Base-by-base conservation (phyloP, 2,797 vertebrate genomes). In the Scyliorhinus canicula region DNA sequence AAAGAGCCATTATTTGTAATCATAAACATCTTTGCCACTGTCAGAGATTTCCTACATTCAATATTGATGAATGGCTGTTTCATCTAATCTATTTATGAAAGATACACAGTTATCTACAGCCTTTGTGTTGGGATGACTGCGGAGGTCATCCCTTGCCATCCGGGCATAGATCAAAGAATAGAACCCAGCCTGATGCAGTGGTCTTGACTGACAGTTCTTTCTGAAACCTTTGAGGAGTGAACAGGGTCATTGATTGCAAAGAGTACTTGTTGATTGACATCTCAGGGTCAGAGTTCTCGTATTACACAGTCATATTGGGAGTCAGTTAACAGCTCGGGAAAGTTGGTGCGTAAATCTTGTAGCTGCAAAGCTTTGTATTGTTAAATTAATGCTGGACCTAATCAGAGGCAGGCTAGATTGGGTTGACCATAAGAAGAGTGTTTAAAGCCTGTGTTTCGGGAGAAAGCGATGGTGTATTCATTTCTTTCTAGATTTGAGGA, bases 161-260 rank as follows among this genome's bases (percentile, higher is more conserved):
- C 24, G 21, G n/a, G 60, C 57, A 44, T 21, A 44, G 88, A 91
- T 91, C 88, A 91, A 91, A 91, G 60, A n/a, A 44, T 40, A 91
- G 57, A 44, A 9, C n/a, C 88, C 19, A 91, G 88, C 7, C 57
- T 65, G 24, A 91, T 65, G 57, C 19, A 65, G n/a, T 82, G 44
- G 79, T 47, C 79, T 44, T 65, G 88, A 91, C 60, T 91, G 57
- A 91, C 88, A 91, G 57, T n/a, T 91, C 52, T 40, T 91, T 91
- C 88, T 91, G 88, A 65, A 63, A 91, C 57, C 88, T 91, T 44
- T 90, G 86, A 90, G 55, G n/a, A 40, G 86, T n/a, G n/a, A 91
- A 91, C 60, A 91, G n/a, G n/a, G 88, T 44, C 44, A 40, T 40
- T 65, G 88, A 65, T 65, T 65, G 88, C 88, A 91, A 8, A 40